Evolutionary conservation across 2,113 vertebrate species (phyloP), one percentile per base, ranked within the genome.

Genomic region (Hymenochirus boettgeri): DNA sequence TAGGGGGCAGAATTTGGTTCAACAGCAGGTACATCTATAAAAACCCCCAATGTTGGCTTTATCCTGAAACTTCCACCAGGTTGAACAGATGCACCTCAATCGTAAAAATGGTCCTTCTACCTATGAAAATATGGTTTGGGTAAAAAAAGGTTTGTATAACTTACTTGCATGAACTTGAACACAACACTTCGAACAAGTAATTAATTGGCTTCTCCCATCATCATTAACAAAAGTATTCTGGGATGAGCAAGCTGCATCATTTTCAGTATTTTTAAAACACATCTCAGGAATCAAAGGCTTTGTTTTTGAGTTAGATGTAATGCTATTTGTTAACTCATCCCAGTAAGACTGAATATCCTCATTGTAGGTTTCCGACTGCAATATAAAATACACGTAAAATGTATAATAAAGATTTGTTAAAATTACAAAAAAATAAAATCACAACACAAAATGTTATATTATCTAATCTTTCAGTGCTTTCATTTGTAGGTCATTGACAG

Each of bases 111-210:
- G n/a, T n/a, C n/a, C n/a, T n/a, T n/a, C n/a, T n/a, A n/a, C n/a
- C n/a, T n/a, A n/a, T n/a, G n/a, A n/a, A n/a, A n/a, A n/a, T n/a
- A n/a, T n/a, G n/a, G n/a, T n/a, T n/a, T n/a, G n/a, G n/a, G n/a
- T n/a, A n/a, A n/a, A 35, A 35, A 35, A 7, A 35, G 33, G 15
- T 7, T 1, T 5, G 4, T 7, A 12, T 7, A 35, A 93, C 90
- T 74, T 93, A 98, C 96, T 98, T 85, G 94, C 93, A 74, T 98
- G 96, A 79, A 99, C 93, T 70, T 75, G 94, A 64, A 99, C 54
- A 21, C 80, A 88, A 82, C 96, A 99, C 61, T 86, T 83, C 55
- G 82, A 80, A 82, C 96, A 98, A 69, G 80, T 86, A 67, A 99
- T 89, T 17, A 98, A 88, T 60, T 89, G 86, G 72, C 94, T 97